Base-by-base conservation (phyloP, 2,888 invertebrate genomes). In the Callinectes sapidus region DNA sequence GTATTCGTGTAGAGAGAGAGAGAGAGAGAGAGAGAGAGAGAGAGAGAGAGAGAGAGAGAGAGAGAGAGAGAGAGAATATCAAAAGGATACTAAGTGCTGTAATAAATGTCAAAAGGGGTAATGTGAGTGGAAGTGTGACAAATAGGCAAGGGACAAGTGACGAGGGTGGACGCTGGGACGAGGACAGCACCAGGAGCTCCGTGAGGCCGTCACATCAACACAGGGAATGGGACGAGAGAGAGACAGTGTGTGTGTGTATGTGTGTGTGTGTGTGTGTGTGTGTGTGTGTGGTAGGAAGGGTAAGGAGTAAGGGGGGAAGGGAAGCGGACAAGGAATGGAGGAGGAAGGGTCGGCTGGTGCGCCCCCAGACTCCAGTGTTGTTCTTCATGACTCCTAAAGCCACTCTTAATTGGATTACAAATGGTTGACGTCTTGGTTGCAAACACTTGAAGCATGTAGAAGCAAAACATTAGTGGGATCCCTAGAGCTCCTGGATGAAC, bases 371-470 rank as follows among this genome's bases (percentile, higher is more conserved):
- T 88, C 48, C 91, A 85, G 42, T 92, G 89, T 92, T 92, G 89
- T 92, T 92, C 89, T 92, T 92, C 92, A 92, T 92, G 92, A 85
- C 92, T 92, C 81, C 89, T 42, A 61, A 81, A 89, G 81, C 81
- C 92, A 42, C 89, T 89, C 89, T 89, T 92, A 92, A 92, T 92
- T 92, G 92, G 92, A 81, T 89, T 92, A 89, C 92, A 89, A 92
- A 92, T 92, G 92, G 92, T 85, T 89, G 92, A 81, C 92, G 92
- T 89, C 92, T 92, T 89, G 92, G 92, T 55, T 92, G 92, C 92
- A 92, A 92, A 92, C 92, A 92, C 92, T 92, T 89, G 92, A 89
- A 61, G n/a, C 85, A 89, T 92, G 92, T 92, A 92, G 92, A 92
- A 89, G 92, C 89, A 92, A 92, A 92, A 92, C 92, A 92, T 66